phyloP scores from a whole-genome alignment of 2,797 vertebrate genomes.

The Otolemur crassicaudatus region DNA sequence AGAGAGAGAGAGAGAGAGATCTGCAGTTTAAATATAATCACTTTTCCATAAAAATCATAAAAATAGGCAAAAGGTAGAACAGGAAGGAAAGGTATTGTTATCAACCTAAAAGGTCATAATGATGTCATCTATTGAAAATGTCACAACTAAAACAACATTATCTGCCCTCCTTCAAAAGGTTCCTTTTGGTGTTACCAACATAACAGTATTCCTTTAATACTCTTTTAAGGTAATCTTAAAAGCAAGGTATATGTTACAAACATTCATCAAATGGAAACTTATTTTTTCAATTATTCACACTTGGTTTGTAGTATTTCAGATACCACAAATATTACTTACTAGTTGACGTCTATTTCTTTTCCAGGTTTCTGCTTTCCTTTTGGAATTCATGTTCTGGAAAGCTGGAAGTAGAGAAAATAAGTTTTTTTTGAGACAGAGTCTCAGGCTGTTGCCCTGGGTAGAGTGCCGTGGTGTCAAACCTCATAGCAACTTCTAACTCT shows the following conservation, averaged over 20 bases:
- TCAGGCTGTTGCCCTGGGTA: too few relatives aligned
- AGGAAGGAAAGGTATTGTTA: neutral
- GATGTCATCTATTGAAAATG: neutral
- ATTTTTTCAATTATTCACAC: neutral
- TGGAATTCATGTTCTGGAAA: conserved; percentile 96
- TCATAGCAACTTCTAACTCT: too few relatives aligned
- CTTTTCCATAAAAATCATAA: neutral
- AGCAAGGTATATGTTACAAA: neutral
- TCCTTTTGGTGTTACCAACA: neutral
- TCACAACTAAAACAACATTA: neutral
- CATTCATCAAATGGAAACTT: neutral
- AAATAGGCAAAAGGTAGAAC: neutral
- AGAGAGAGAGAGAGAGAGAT: neutral
- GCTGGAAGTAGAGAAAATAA: conserved; percentile 85
- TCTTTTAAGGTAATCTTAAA: neutral
- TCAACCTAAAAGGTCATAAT: neutral
- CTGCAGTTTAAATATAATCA: conserved; percentile 4
- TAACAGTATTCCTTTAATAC: neutral
- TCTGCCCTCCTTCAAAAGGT: neutral
- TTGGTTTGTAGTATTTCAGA: conserved; percentile 22
- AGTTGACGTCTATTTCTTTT: conserved; percentile 94
- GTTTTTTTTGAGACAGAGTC: neutral
- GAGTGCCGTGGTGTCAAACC: too few relatives aligned
- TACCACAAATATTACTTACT: conserved; percentile 85
- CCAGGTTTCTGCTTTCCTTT: conserved; percentile 96